phyloP scores from a whole-genome alignment of 2,888 invertebrate species.

The Drosophila fungiperda region DNA sequence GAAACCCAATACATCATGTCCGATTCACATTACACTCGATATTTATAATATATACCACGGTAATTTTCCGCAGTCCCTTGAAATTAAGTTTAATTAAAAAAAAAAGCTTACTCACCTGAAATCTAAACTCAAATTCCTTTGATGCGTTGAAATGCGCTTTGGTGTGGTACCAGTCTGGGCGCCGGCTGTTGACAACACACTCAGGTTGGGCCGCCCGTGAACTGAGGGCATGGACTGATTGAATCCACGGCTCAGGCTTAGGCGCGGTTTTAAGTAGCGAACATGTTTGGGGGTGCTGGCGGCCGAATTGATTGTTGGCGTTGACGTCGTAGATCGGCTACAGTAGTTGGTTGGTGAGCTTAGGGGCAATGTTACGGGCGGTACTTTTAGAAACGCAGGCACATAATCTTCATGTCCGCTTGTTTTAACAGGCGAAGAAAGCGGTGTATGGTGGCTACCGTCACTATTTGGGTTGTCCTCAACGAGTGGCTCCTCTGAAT shows the following conservation, averaged over 20 bases:
- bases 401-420: constrained; percentile 65
- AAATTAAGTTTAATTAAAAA: neutral
- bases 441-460: constrained; percentile 38
- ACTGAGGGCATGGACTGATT: constrained; percentile 85
- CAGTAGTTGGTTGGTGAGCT: constrained; percentile 71
- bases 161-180: constrained; percentile 59
- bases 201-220: constrained; percentile 84
- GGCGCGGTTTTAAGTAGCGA: constrained; percentile 84
- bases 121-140: constrained; percentile 95
- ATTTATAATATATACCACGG: neutral
- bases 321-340: constrained; percentile 27
- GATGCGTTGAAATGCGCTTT: constrained; percentile 87
- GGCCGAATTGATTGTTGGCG: constrained; percentile 78
- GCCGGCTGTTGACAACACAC: constrained; percentile 53
- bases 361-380: constrained; percentile 82
- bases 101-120: constrained; percentile 89
- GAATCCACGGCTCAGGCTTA: constrained; percentile 84
- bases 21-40: neutral
- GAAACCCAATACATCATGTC: neutral
- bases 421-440: constrained; percentile 55
- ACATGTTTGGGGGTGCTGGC: constrained; percentile 83
- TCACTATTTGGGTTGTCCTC: constrained; percentile 32
- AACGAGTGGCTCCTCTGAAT: constrained; percentile 54
- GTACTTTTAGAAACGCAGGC: constrained; percentile 75
- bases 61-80: neutral